Percentiles rank a stretch among this genome's conserved stretches.
Conservation (phyloP, 2,797 vertebrate species). For the Amniataba percoides region DNA sequence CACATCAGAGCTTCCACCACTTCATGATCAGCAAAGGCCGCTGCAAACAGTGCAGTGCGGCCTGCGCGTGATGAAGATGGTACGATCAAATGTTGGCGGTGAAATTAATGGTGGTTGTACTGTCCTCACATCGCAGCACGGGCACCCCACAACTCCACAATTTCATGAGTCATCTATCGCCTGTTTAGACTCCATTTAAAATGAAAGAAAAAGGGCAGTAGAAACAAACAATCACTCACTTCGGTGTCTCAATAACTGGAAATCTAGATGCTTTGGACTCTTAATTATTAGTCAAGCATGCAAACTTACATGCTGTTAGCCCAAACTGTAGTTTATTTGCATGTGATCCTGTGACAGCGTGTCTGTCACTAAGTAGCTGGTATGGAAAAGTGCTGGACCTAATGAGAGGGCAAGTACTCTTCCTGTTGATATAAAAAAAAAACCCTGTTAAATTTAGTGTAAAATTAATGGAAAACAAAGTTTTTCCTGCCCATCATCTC, state of each 20-base stretch:
- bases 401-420: constrained; percentile 31
- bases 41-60: constrained; percentile 12
- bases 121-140: constrained; percentile 17
- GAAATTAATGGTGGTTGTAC: constrained; percentile 25
- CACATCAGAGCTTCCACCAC: constrained; percentile 58
- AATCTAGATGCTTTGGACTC: neutral
- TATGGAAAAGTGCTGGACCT: constrained; percentile 28
- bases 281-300: constrained; percentile 2
- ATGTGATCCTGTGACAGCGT: constrained; percentile 20
- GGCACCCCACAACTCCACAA: constrained; percentile 4
- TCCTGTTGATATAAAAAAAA: constrained; percentile 38
- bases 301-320: neutral
- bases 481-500: constrained; percentile 42
- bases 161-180: constrained; percentile 41
- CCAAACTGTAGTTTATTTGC: constrained; percentile 8
- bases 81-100: constrained; percentile 23
- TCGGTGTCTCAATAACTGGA: neutral
- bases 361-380: constrained; percentile 19
- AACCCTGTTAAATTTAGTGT: constrained; percentile 40
- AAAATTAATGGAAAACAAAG: constrained; percentile 53
- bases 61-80: constrained; percentile 15
- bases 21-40: constrained; percentile 50
- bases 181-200: constrained; percentile 19
- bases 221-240: neutral
- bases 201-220: neutral